Evolutionary conservation across 1,140 invertebrate genomes (phyloP), one percentile per base, ranked within the genome.

Genomic region (Caenorhabditis elegans): DNA sequence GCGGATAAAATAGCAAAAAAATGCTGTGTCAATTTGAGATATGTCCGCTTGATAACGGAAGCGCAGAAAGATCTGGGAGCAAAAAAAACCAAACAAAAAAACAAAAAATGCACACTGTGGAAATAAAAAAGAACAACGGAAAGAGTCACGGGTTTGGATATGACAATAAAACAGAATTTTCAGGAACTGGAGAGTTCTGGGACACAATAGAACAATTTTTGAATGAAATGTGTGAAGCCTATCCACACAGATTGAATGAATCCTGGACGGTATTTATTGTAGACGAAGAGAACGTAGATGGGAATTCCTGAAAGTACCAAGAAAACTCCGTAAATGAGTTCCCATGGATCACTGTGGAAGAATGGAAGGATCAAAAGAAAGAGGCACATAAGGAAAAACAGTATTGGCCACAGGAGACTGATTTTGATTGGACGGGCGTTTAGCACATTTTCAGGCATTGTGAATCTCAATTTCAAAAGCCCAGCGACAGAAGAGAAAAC

Each of bases 401-500:
- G n/a, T 2, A 90, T 24, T 11, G 88, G 88, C 19, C 90, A 51
- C 17, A 83, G 3, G 8, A 89, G 15, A 43, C 82, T 77, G 22
- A 89, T 70, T 86, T 89, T 81, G 24, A 82, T 76, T 10, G 28
- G 55, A 2, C 31, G 55, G 36, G 13, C 75, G 8, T 17, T 22
- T n/a, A 70, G 39, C 2, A 48, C 55, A 34, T 48, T 17, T 28
- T 95, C 91, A 0, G 95, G 95, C 76, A 91, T 91, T 60, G 93
- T 95, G 86, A 93, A 93, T 53, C 96, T 93, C 89, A 98, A 91
- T 92, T 94, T 96, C 5, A 98, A 90, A 31, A 98, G 91, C 26
- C 95, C 95, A 17, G 93, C 92, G 0, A 98, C 93, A 15, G 95
- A 96, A 28, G 94, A 91, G 15, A 94, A 92, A n/a, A 94, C 96